Evolutionary conservation across 2,113 vertebrate genomes (phyloP).

Genomic region (Callipepla squamata): DNA sequence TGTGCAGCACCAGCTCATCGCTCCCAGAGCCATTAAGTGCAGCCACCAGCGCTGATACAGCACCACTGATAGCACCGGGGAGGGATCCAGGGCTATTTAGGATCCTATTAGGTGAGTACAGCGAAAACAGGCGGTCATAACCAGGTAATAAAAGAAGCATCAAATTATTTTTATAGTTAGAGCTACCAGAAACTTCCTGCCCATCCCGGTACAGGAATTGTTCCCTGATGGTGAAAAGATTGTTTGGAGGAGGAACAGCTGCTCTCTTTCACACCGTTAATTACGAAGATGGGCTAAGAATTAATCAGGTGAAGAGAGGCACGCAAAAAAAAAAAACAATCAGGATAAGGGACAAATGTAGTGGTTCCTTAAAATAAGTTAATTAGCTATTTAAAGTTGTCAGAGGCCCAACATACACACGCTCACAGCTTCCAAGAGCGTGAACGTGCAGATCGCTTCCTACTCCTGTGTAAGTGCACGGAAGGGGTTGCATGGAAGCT

Average conservation of each 20-base stretch:
- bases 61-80: background rate
- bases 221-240: background rate
- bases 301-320: constrained; percentile 6
- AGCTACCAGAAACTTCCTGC: background rate
- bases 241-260: background rate
- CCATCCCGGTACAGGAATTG: background rate
- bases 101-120: background rate
- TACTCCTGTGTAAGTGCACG: fast-evolving
- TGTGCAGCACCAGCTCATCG: background rate
- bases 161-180: constrained; percentile 6
- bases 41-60: background rate
- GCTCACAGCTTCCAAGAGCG: background rate
- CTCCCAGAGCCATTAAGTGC: background rate
- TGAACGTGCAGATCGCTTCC: background rate
- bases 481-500: background rate
- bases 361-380: background rate
- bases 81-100: background rate
- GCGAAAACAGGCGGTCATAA: background rate
- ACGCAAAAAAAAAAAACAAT: background rate
- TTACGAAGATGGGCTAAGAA: background rate
- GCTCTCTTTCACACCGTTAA: background rate
- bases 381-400: background rate
- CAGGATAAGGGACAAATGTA: background rate
- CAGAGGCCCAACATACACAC: background rate
- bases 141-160: constrained; percentile 21